Evolutionary conservation across 2,797 vertebrate genomes (phyloP), one percentile per base, ranked within the genome.

Genomic region (Coracias cyanogaster): DNA sequence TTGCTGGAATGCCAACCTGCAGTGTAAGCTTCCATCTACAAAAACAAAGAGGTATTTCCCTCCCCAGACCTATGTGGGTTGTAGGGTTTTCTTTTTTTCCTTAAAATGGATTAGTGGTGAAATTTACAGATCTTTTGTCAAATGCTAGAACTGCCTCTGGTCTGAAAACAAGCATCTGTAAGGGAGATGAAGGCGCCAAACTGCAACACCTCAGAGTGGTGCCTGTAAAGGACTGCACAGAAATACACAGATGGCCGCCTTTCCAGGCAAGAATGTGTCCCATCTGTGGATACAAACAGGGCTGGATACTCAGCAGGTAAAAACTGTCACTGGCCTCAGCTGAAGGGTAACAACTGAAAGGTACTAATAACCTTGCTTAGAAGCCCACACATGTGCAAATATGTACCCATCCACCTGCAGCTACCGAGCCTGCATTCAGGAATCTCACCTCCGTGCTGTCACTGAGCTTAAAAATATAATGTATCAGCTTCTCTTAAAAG

Each of bases 1-100:
- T 98, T 98, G 96, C 97, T 97, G 98, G 98, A 99, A 99, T 99
- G 97, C 96, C 92, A 98, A 97, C 96, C 97, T 96, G 98, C 96
- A 97, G 93, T 76, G 94, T 97, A 98, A 98, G 97, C 94, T 82
- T 96, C 74, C 96, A 98, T 97, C 97, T 98, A 96, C 97, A 98
- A 98, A 99, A 98, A 98, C 98, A 98, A 98, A 98, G 76, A 89
- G 24, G 18, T 66, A 72, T 77, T 48, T 70, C 69, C 76, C 83
- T 94, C 66, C 11, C 4, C 46, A 84, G 62, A 18, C 46, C 49
- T 61, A 67, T 4, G 2, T 43, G 46, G 8, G 37, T 48, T 52
- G 29, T 31, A 18, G 18, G 18, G 1, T 2, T 45, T 49, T 33
- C 33, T 46, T 57, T 66, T 31, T 7, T 24, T 15, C 22, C 28